Evolutionary conservation across 2,888 invertebrate genomes (phyloP).

Genomic region (Tachina lurida): DNA sequence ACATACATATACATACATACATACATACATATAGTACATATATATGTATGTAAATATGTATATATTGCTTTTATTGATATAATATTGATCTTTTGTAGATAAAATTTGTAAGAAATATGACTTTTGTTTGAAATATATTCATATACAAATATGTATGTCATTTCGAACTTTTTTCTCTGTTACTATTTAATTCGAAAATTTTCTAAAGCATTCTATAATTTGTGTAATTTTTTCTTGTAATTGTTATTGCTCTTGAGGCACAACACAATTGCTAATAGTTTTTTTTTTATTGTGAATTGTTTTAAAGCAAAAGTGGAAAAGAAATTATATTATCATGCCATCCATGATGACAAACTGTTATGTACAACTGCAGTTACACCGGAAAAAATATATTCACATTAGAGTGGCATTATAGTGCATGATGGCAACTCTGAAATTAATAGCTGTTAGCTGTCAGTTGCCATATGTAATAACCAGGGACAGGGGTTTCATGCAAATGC

Average conservation of each 20-base stretch:
- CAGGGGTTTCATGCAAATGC: no score
- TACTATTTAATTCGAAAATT: slow-evolving; percentile 17
- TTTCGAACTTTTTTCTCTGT: slow-evolving; percentile 5
- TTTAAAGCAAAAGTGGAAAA: not conserved
- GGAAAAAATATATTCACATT: not conserved
- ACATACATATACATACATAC: not conserved
- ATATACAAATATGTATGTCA: not conserved
- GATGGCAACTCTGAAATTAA: no score
- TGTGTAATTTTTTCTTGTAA: not conserved
- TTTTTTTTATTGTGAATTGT: slow-evolving; percentile 10
- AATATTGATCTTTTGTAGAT: not conserved
- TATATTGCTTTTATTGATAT: not conserved
- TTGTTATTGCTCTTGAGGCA: not conserved
- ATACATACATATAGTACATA: no score
- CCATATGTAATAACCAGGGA: no score
- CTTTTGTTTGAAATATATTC: not conserved
- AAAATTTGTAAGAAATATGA: not conserved
- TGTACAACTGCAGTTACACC: not conserved
- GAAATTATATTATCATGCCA: not conserved
- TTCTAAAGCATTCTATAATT: slow-evolving; percentile 25
- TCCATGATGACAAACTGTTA: not conserved
- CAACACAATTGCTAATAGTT: not conserved
- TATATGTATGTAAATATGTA: no score
- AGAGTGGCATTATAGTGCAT: no score
- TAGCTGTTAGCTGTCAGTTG: no score